A percentile compares a stretch with the other conserved stretches of the same genome.
These are phyloP conservation scores for Blennius ocellaris DNA, from an alignment of 2,113 vertebrate genomes.

Conservation along the genomic window DNA sequence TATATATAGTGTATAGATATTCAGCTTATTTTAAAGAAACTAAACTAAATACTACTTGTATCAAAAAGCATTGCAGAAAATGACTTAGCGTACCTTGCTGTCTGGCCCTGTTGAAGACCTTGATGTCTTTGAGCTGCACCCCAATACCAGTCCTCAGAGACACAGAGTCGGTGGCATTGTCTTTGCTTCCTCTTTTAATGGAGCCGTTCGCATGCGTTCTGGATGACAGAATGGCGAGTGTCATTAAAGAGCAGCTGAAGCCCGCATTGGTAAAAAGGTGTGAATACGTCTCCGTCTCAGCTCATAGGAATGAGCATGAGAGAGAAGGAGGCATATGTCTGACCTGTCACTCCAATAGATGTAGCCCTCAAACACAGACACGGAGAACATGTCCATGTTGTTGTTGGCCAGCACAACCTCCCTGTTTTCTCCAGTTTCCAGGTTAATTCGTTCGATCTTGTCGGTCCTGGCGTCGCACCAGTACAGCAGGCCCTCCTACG, in stretches of 20 bases:
- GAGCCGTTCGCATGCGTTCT: slow-evolving; percentile 98
- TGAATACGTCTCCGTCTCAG: too few species aligned
- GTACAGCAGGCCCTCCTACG: slow-evolving; percentile 92
- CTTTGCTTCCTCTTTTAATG: slow-evolving; percentile 95
- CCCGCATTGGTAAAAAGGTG: too few species aligned
- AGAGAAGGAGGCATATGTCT: background rate
- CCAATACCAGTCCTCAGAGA: slow-evolving; percentile 94
- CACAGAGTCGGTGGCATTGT: slow-evolving; percentile 94
- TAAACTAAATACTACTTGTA: background rate
- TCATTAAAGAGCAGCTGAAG: background rate
- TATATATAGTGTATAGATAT: too few species aligned
- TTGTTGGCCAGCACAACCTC: slow-evolving; percentile 95
- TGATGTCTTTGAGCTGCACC: slow-evolving; percentile 98
- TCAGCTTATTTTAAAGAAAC: too few species aligned
- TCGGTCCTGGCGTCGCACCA: slow-evolving; percentile 98
- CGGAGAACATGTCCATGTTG: slow-evolving; percentile 99
- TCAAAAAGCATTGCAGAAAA: slow-evolving; percentile 1
- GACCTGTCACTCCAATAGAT: slow-evolving; percentile 99
- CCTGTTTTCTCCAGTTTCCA: slow-evolving; percentile 94
- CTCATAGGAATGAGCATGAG: too few species aligned
- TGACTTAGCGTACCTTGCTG: slow-evolving; percentile 87
- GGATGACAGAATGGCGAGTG: slow-evolving; percentile 15
- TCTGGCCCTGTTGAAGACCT: slow-evolving; percentile 95
- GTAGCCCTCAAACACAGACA: slow-evolving; percentile 95
- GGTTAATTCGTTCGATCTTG: slow-evolving; percentile 94